Evolutionary conservation across 2,797 vertebrate species (phyloP), one percentile per base, ranked within the genome.

Genomic region (Dallia pectoralis): DNA sequence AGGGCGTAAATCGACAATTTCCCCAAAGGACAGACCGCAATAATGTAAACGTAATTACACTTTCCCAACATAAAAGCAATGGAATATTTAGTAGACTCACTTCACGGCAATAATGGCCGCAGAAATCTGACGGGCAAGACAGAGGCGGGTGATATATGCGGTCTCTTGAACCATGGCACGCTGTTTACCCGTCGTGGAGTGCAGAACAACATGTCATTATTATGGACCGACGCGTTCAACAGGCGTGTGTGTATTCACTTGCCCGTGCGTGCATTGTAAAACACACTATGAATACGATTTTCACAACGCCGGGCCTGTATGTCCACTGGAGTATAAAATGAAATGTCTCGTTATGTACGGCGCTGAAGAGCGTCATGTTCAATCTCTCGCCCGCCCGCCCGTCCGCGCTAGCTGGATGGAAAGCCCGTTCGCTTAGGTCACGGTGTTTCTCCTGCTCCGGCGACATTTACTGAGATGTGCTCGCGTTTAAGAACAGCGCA

Each of bases 301-400:
- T 72, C 78, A 74, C 81, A 84, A 79, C 83, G 82, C 69, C 77
- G 73, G 67, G 80, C 84, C 84, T 82, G 66, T 77, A 75, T 82
- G 79, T 87, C 81, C 80, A 84, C 70, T 79, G 85, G 86, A 76
- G 81, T 87, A 87, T 88, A 85, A 89, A 91, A 89, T 88, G 80
- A 85, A 89, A 88, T 84, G 84, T 77, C 86, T 82, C 82, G 73
- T 86, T 86, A 83, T 86, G 84, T 78, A 77, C 71, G 78, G 74
- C 84, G 85, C 30, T 49, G 74, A 73, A 79, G 67, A 70, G 82
- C 74, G 66, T n/a, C n/a, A n/a, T n/a, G n/a, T 75, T 70, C 80
- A 80, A 79, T 81, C 75, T 67, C 72, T 77, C 9, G 27, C 69
- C 72, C 72, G 6, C 67, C 48, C 73, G 67, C 72, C 77, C 9